Base-by-base conservation (phyloP, 2,888 invertebrate genomes). In the Leucoptera coffeella region DNA sequence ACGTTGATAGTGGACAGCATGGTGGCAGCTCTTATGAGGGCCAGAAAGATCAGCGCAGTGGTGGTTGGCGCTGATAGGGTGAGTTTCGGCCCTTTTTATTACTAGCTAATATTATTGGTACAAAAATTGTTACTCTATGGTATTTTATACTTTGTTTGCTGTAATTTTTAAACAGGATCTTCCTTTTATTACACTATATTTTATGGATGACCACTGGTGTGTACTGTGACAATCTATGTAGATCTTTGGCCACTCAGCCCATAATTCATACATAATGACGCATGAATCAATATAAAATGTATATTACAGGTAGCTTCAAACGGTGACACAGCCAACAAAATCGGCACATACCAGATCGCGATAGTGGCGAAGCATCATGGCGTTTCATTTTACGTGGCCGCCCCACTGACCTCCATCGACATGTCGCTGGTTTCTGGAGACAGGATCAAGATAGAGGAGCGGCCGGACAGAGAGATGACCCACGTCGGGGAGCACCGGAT, bases 251-350 rank as follows among this genome's bases (percentile, higher is more conserved):
- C n/a, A n/a, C n/a, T n/a, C n/a, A n/a, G n/a, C n/a, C n/a, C n/a
- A n/a, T n/a, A n/a, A n/a, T n/a, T n/a, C n/a, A n/a, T n/a, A n/a
- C n/a, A n/a, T n/a, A n/a, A n/a, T n/a, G n/a, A n/a, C n/a, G n/a
- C n/a, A n/a, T n/a, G n/a, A n/a, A n/a, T n/a, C n/a, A n/a, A n/a
- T n/a, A n/a, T n/a, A n/a, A n/a, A n/a, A n/a, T n/a, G n/a, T n/a
- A n/a, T n/a, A n/a, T n/a, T n/a, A 4, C 41, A 82, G 82, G 82
- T 94, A 15, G 92, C 90, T 9, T 82, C 85, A 2, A 99, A 99
- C 58, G 99, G 99, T 1, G 97, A 99, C 54, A 96, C 96, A 0
- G 97, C 97, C 1, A 99, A 99, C 55, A 99, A 99, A 77, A 95
- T 97, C 47, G 97, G 95, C 42, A 93, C 93, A 9, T 93, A 92